A percentile compares a stretch with the other conserved stretches of the same genome.
Conservation (phyloP, 2,113 vertebrate genomes). For the Amblyornis subalaris region DNA sequence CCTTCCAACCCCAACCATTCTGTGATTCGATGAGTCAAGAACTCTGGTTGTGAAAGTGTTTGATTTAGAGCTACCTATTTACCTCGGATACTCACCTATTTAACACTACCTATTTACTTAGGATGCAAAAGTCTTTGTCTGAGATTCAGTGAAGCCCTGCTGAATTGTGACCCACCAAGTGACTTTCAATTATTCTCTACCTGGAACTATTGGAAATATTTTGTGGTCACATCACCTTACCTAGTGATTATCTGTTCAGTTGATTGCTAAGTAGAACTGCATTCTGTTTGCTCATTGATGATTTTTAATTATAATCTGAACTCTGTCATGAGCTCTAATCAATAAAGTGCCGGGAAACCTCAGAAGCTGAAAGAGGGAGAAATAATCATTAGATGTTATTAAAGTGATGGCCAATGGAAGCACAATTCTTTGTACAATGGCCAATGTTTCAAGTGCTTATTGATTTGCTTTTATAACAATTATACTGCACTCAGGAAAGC, state of each 20-base stretch:
- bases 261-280: conserved; percentile 21
- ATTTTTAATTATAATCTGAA: conserved; percentile 65
- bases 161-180: background rate
- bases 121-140: background rate
- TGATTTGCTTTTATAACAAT: conserved; percentile 67
- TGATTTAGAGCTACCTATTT: background rate
- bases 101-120: background rate
- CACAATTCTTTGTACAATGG: conserved; percentile 46
- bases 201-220: background rate
- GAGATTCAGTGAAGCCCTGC: background rate
- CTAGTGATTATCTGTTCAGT: background rate
- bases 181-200: background rate
- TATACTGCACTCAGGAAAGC: conserved; percentile 21
- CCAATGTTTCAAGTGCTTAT: conserved; percentile 64
- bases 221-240: background rate
- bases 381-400: conserved; percentile 66
- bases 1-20: background rate
- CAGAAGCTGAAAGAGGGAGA: conserved; percentile 28
- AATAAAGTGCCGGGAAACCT: conserved; percentile 47
- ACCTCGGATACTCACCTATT: background rate
- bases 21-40: background rate
- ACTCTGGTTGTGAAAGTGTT: background rate
- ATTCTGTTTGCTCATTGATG: conserved; percentile 26
- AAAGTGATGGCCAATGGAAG: conserved; percentile 52
- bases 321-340: conserved; percentile 44